Conservation (phyloP, 2,113 vertebrate species). For the Cercocebus atys region DNA sequence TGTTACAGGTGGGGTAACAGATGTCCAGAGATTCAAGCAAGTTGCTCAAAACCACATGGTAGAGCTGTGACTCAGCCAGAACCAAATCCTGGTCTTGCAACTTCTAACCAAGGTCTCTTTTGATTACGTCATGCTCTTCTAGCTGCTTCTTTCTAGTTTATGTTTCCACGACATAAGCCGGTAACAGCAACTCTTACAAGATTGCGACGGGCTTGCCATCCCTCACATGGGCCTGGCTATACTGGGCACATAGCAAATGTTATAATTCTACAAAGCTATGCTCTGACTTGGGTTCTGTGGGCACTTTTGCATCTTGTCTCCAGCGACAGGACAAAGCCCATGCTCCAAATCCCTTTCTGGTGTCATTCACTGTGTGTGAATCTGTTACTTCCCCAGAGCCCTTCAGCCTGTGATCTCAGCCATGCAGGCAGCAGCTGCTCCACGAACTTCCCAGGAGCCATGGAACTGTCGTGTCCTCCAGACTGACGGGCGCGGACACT, state of each 20-base stretch:
- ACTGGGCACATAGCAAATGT: fast-evolving
- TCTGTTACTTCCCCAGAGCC: background rate
- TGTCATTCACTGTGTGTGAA: background rate
- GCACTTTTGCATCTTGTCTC: background rate
- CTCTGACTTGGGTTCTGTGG: background rate
- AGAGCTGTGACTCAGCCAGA: background rate
- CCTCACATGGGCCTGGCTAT: background rate
- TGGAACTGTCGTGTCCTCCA: fast-evolving
- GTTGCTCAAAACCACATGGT: background rate
- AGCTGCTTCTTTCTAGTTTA: background rate
- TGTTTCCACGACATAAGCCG: background rate
- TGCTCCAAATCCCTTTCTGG: background rate
- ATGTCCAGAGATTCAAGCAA: background rate
- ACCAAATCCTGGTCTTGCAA: background rate
- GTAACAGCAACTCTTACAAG: background rate
- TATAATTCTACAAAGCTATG: fast-evolving
- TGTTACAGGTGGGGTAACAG: background rate
- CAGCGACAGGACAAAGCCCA: background rate
- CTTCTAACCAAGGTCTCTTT: background rate
- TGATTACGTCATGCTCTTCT: background rate
- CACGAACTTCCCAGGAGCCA: background rate
- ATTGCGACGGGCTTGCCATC: fast-evolving
- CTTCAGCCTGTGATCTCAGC: background rate
- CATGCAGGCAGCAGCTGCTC: background rate
- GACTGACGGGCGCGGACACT: fast-evolving